These are phyloP conservation scores for Scytalopus superciliaris DNA, from an alignment of 2,113 vertebrate genomes.

Conservation along the genomic window DNA sequence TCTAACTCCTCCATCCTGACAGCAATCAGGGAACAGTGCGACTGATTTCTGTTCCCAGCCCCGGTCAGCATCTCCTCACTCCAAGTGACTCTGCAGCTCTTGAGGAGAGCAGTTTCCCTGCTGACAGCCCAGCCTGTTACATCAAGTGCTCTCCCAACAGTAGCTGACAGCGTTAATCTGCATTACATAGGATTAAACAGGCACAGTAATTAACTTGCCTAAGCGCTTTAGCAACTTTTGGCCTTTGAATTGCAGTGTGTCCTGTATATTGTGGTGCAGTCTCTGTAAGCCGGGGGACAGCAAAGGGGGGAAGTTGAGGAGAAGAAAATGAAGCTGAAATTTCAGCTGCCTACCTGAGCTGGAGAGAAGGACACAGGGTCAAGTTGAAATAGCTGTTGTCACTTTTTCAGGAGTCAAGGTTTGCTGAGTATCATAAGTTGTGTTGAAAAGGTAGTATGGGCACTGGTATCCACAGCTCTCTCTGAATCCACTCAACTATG, in stretches of 20 bases:
- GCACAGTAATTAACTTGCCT: constrained; percentile 58
- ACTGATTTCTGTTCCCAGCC: neutral
- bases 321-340: neutral
- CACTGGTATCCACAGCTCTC: neutral
- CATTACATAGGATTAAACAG: constrained; percentile 58
- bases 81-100: neutral
- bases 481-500: neutral
- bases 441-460: neutral
- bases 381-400: neutral
- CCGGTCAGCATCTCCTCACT: neutral
- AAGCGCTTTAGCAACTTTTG: constrained; percentile 62
- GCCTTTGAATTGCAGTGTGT: neutral
- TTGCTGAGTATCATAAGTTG: neutral
- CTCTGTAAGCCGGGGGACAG: neutral
- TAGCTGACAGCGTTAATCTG: constrained; percentile 60
- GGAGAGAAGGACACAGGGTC: neutral
- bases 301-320: accelerated
- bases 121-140: neutral
- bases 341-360: neutral
- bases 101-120: neutral
- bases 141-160: neutral
- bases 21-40: neutral
- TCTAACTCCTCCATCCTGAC: neutral
- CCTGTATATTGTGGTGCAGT: neutral
- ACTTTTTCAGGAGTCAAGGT: neutral